Base-by-base conservation (phyloP, 1,140 invertebrate species). In the Ceratina japonica region DNA sequence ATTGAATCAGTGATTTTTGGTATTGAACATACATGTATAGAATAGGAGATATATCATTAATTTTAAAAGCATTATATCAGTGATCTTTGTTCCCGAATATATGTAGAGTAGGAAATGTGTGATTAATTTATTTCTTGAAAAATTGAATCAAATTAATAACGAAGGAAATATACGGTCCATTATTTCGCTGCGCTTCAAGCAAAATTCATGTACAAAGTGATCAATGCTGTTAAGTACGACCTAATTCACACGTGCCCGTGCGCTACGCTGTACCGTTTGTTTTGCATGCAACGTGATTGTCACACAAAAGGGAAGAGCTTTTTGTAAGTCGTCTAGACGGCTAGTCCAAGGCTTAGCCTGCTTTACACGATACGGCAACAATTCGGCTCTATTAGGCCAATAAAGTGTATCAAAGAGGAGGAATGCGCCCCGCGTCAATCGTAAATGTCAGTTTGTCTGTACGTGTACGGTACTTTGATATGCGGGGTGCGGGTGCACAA, bases 361-460 rank as follows among this genome's bases (percentile, higher is more conserved):
- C 77, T 84, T 83, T 80, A 73, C 77, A 75, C 83, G 77, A 84
- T 87, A 82, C 73, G 63, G 27, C 78, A 80, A 86, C 69, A 79
- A 86, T 87, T 87, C 83, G 85, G 85, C 52, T 85, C 80, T 80
- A 87, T 87, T 86, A 86, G 75, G 58, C 76, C 80, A 87, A 86
- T 85, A 78, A 85, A 85, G 75, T 84, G 49, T 84, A 86, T 76
- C 77, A 86, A 85, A 75, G 86, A 87, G 78, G 65, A 87, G 80
- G 80, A 86, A 79, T 75, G 65, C 74, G 83, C 66, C 75, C 82
- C 66, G 80, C 80, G 80, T 82, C 79, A 79, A 79, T 85, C 82
- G 70, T 81, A 83, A 81, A 85, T 77, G 80, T 74, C 77, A 54
- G 84, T 82, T 80, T 56, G 65, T 64, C 65, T 75, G 65, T 86